Conservation (phyloP, 92 coral and sea anemone species). For the Scolanthus callimorphus region DNA sequence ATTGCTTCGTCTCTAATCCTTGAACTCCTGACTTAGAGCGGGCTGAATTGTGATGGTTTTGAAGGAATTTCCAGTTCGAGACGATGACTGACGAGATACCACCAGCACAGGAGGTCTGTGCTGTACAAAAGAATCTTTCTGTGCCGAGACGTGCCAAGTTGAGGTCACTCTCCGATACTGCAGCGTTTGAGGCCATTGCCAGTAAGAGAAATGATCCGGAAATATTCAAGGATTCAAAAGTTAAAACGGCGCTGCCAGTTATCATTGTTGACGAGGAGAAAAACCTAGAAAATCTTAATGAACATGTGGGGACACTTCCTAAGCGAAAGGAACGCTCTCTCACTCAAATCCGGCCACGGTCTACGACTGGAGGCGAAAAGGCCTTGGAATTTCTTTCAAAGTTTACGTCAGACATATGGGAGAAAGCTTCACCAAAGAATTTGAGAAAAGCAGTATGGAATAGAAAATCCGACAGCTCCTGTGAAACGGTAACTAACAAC, state of each 20-base stretch:
- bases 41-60: no score
- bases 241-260: background rate
- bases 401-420: conserved; percentile 42
- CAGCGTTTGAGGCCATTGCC: conserved; percentile 39
- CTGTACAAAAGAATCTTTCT: no score
- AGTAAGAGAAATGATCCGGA: conserved; percentile 20
- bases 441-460: conserved; percentile 26
- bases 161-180: conserved; percentile 57
- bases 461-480: background rate
- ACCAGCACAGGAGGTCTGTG: no score
- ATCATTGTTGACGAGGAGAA: background rate
- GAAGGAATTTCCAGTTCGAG: no score
- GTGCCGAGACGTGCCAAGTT: conserved; percentile 19
- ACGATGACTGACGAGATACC: no score
- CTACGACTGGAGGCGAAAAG: conserved; percentile 44
- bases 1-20: conserved; percentile 2
- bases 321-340: conserved; percentile 15
- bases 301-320: background rate
- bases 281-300: background rate
- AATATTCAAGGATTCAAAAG: background rate
- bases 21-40: no score
- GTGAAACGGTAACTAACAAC: conserved; percentile 18
- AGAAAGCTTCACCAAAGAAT: conserved; percentile 37
- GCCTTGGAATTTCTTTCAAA: conserved; percentile 56
- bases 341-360: conserved; percentile 30